phyloP scores from a whole-genome alignment of 2,888 invertebrate species.

The Odontomyia ornata region DNA sequence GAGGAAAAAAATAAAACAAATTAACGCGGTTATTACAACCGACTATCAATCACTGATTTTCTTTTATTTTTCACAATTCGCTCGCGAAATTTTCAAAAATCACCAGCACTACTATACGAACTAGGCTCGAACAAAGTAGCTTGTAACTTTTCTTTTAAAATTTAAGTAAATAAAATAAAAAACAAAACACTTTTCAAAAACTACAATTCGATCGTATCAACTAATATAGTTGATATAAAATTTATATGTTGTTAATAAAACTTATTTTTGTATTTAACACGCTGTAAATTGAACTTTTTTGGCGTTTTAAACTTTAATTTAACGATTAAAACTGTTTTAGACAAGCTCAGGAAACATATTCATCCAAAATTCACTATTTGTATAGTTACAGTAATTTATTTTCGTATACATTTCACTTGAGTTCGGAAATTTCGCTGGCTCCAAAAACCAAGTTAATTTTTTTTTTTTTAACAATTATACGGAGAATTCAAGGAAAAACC shows the following conservation, averaged over 20 bases:
- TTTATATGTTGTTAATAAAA: too few relatives aligned
- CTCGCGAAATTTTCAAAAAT: not conserved
- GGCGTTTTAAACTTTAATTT: too few relatives aligned
- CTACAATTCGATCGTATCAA: too few relatives aligned
- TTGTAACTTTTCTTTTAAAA: not conserved
- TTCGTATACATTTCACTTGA: slow-evolving; percentile 28
- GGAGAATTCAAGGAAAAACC: too few relatives aligned
- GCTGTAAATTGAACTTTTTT: too few relatives aligned
- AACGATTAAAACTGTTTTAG: slow-evolving; percentile 18
- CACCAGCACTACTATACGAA: not conserved
- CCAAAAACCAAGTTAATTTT: not conserved
- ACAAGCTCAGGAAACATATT: not conserved
- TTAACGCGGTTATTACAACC: not conserved
- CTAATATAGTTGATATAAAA: too few relatives aligned
- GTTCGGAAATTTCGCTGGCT: not conserved
- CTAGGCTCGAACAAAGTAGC: not conserved
- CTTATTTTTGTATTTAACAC: too few relatives aligned
- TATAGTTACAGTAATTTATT: not conserved
- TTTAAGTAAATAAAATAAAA: not conserved
- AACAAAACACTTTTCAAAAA: not conserved
- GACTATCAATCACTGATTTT: not conserved
- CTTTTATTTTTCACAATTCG: not conserved
- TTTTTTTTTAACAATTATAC: not conserved
- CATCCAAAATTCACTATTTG: slow-evolving; percentile 23
- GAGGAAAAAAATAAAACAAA: not conserved